phyloP scores from a whole-genome alignment of 2,797 vertebrate species.

The Rhabdophis nuchalis region DNA sequence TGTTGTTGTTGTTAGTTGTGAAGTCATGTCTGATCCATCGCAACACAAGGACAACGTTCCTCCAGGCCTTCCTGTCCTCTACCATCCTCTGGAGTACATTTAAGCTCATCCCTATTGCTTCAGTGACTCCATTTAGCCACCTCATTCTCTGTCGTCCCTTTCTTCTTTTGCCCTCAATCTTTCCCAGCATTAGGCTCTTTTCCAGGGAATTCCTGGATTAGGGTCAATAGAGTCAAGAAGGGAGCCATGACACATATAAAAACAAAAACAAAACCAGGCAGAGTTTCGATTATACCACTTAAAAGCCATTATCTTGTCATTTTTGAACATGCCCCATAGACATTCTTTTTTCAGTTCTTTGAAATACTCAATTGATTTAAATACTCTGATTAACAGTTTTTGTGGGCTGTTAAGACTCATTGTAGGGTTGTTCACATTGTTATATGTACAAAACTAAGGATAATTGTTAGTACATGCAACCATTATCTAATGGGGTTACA shows the following conservation, averaged over 20 bases:
- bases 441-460: background rate
- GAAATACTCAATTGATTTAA: background rate
- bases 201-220: background rate
- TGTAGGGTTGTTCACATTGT: background rate
- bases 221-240: background rate
- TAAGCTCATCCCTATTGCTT: too few species aligned
- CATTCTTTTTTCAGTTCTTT: background rate
- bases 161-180: too few species aligned
- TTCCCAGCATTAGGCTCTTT: too few species aligned
- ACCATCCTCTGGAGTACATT: too few species aligned
- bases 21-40: too few species aligned
- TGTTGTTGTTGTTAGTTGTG: too few species aligned
- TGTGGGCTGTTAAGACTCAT: background rate
- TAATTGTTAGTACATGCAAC: background rate
- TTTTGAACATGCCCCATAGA: background rate
- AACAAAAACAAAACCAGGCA: background rate
- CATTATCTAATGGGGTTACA: background rate
- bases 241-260: background rate
- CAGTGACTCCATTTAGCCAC: too few species aligned
- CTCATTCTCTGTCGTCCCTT: too few species aligned
- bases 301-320: background rate
- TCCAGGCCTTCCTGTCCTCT: too few species aligned
- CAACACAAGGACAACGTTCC: too few species aligned
- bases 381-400: background rate
- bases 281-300: background rate